phyloP scores from a whole-genome alignment of 2,888 invertebrate genomes.

The Marronus borbonicus region DNA sequence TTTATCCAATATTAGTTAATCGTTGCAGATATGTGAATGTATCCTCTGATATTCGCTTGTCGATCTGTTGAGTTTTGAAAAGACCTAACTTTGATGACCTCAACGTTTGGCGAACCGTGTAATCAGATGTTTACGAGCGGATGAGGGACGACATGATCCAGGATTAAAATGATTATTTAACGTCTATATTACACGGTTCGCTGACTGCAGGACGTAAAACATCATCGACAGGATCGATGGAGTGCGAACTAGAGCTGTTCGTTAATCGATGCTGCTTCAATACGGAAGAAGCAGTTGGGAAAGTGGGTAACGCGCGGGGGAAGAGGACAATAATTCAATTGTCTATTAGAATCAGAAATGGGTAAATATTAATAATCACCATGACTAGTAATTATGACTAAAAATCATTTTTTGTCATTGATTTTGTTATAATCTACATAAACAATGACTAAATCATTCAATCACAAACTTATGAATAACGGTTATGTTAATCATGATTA shows the following conservation, averaged over 20 bases:
- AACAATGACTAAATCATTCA: too few relatives aligned
- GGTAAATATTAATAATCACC: too few relatives aligned
- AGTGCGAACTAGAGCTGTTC: background rate
- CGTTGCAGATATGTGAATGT: background rate
- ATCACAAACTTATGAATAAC: too few relatives aligned
- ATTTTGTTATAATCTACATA: too few relatives aligned
- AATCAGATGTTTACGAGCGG: conserved; percentile 10
- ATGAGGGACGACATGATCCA: background rate
- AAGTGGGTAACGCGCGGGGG: too few relatives aligned
- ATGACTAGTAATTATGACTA: too few relatives aligned
- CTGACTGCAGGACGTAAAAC: background rate
- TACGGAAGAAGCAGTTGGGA: too few relatives aligned
- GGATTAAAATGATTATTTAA: conserved; percentile 28
- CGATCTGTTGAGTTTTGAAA: conserved; percentile 18
- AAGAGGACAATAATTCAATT: too few relatives aligned
- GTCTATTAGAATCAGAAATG: too few relatives aligned
- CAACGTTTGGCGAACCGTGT: conserved; percentile 10
- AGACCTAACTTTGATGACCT: background rate
- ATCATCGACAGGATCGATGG: conserved; percentile 5
- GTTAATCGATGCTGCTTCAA: background rate
- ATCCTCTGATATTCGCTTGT: background rate
- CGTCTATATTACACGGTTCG: conserved; percentile 15
- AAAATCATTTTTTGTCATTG: too few relatives aligned
- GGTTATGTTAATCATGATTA: too few relatives aligned
- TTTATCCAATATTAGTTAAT: too few relatives aligned